Base-by-base conservation (phyloP, 2,797 vertebrate genomes). In the Odontamblyopus lacepedii region DNA sequence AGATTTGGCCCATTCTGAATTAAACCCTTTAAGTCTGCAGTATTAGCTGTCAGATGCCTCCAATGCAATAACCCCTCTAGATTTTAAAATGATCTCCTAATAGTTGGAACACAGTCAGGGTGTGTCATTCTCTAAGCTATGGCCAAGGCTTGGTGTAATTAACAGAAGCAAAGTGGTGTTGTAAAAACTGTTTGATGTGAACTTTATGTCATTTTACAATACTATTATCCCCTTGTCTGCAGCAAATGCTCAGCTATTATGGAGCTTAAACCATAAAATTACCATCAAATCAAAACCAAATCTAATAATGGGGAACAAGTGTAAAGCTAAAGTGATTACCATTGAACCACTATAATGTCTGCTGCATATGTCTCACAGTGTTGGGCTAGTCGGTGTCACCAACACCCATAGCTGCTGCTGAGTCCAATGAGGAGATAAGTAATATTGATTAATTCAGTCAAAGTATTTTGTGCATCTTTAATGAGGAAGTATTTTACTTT, bases 41-140 rank as follows among this genome's bases (percentile, higher is more conserved):
- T 68, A 75, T 80, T 68, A 72, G 70, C 61, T 41, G 56, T 70
- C 63, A 57, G 63, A 78, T 64, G 70, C 51, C 73, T 74, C 68
- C 26, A 63, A 59, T 44, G 70, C 56, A 70, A 69, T 63, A 41
- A 71, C 70, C 61, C 23, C 57, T 53, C 48, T 61, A 55, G 69
- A 76, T 57, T 63, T 63, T 60, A 18, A 56, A 51, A 71, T 65
- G 48, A 51, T 66, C 55, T 27, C 53, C 41, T 66, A 62, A 65
- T 72, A 53, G 15, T 27, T 66, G 64, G 48, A 30, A 29, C 16
- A 27, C 26, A 9, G 15, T 50, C 26, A 51, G n/a, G 64, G 11
- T 66, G 2, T 50, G 44, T 29, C 44, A 51, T 48, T 48, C 23
- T 51, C 11, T 30, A 51, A 41, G 6, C 48, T 23, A 19, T 62